A percentile compares a stretch with the other conserved stretches of the same genome.
These are phyloP conservation scores for Leptobrachium ailaonicum DNA, from an alignment of 2,113 vertebrate species.

Conservation along the genomic window DNA sequence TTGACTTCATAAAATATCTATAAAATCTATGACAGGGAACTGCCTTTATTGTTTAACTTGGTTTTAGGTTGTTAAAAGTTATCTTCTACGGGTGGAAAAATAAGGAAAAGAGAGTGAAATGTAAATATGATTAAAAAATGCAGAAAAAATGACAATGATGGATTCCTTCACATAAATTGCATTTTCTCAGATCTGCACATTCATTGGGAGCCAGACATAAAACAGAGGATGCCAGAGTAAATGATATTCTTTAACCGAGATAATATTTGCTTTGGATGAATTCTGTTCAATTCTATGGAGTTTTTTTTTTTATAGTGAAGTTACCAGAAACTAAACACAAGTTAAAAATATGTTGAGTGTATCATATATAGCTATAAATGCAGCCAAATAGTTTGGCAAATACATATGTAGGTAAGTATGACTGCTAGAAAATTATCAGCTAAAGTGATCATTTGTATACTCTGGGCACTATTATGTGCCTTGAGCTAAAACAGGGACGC, in stretches of 20 bases:
- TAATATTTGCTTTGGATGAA: conserved; percentile 44
- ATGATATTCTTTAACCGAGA: conserved; percentile 39
- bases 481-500: too few species aligned
- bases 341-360: too few species aligned
- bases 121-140: conserved; percentile 1
- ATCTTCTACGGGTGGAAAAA: conserved; percentile 9
- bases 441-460: too few species aligned
- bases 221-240: conserved; percentile 23
- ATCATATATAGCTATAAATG: too few species aligned
- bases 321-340: too few species aligned
- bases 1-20: conserved; percentile 1
- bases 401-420: too few species aligned
- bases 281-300: conserved; percentile 1
- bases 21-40: conserved; percentile 23
- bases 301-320: too few species aligned
- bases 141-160: conserved; percentile 28
- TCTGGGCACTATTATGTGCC: too few species aligned
- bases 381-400: too few species aligned
- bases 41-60: conserved; percentile 20
- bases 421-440: too few species aligned
- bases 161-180: conserved; percentile 29
- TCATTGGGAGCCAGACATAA: conserved; percentile 6
- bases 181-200: conserved; percentile 17
- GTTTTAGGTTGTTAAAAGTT: not conserved
- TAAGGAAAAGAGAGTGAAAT: not conserved